Conservation (phyloP, 2,888 invertebrate genomes). For the Stegophylla sp. region DNA sequence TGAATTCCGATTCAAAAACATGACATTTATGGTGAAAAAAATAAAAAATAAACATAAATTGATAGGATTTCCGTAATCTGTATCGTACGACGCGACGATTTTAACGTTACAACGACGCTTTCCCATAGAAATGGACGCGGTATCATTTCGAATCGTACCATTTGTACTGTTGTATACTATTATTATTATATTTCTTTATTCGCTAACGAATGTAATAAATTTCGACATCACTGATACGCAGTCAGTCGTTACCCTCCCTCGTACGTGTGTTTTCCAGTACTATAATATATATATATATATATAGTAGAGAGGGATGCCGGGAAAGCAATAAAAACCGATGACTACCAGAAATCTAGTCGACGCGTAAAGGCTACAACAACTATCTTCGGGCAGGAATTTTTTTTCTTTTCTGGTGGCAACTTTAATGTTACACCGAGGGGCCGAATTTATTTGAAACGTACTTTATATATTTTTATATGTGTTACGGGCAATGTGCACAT, state of each 20-base stretch:
- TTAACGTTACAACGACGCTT: too few species aligned
- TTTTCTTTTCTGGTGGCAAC: constrained; percentile 16
- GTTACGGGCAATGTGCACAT: too few species aligned
- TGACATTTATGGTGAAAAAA: too few species aligned
- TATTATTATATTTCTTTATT: background rate
- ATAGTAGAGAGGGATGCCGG: constrained; percentile 15
- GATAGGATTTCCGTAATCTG: too few species aligned
- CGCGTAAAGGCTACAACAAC: constrained; percentile 23
- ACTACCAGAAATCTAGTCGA: constrained; percentile 1
- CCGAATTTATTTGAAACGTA: constrained; percentile 28
- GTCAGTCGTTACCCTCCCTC: constrained; percentile 8
- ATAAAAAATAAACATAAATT: too few species aligned
- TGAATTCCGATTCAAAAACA: too few species aligned
- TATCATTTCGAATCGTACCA: too few species aligned
- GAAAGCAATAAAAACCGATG: constrained; percentile 53
- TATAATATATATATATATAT: too few species aligned
- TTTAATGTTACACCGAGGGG: background rate
- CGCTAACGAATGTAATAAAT: constrained; percentile 14
- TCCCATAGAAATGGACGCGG: too few species aligned
- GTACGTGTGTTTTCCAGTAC: too few species aligned
- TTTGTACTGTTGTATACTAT: too few species aligned
- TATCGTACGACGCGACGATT: too few species aligned
- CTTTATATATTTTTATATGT: constrained; percentile 10
- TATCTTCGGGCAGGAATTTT: background rate
- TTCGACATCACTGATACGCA: background rate